Percentiles rank a stretch among this genome's conserved stretches.
These are phyloP conservation scores for Cacoxenus indagator DNA, from an alignment of 2,888 invertebrate genomes.

Conservation along the genomic window DNA sequence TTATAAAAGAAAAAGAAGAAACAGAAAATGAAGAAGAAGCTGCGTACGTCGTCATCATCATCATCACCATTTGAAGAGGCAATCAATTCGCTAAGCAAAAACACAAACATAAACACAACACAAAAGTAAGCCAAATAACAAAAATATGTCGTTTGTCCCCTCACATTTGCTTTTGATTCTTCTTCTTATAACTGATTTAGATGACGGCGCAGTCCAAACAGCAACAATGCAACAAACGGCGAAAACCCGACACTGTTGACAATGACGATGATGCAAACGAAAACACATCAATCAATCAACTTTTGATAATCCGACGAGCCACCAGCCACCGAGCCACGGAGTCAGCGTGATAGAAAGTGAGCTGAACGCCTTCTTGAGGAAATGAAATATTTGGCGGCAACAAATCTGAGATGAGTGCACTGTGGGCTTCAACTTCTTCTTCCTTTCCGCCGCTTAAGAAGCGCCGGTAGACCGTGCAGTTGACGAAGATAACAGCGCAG, in stretches of 20 bases:
- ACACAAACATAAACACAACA: constrained; percentile 8
- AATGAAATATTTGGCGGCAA: too few species aligned
- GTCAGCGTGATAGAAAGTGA: too few species aligned
- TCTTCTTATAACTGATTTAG: not conserved
- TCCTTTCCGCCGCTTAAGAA: too few species aligned
- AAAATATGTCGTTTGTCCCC: not conserved
- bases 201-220: too few species aligned
- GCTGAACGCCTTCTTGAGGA: too few species aligned
- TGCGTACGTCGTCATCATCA: not conserved
- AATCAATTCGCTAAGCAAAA: constrained; percentile 26
- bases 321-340: too few species aligned
- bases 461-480: too few species aligned
- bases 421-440: too few species aligned
- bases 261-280: not conserved
- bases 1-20: not conserved
- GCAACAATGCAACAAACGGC: constrained; percentile 5
- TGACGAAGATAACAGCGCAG: constrained; percentile 51
- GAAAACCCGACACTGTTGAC: not conserved
- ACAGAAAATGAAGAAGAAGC: not conserved
- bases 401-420: too few species aligned
- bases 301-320: too few species aligned
- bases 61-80: not conserved
- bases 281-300: not conserved
- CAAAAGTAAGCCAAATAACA: constrained; percentile 12
- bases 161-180: not conserved